A percentile compares a stretch with the other conserved stretches of the same genome.
Conservation (phyloP, 2,888 invertebrate genomes). For the Anarsia innoxiella region DNA sequence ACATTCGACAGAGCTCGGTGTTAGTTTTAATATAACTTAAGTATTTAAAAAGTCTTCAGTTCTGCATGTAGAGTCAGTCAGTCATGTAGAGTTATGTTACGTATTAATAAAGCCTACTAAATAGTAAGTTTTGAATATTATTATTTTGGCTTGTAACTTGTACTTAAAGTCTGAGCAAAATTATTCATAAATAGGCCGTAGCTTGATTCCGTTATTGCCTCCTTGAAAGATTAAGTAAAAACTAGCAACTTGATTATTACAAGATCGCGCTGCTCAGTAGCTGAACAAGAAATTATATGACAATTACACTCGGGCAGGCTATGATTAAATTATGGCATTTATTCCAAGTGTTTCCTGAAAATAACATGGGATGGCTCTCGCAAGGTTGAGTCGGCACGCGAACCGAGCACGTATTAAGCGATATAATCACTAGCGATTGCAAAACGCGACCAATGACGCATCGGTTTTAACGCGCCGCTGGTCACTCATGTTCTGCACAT, state of each 20-base stretch:
- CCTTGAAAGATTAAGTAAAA: slow-evolving; percentile 21
- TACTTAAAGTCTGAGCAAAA: no score
- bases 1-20: no score
- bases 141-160: no score
- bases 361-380: slow-evolving; percentile 70
- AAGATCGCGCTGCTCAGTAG: slow-evolving; percentile 50
- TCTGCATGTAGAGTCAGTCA: no score
- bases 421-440: slow-evolving; percentile 50
- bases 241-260: slow-evolving; percentile 36
- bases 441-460: slow-evolving; percentile 68
- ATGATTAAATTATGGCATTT: slow-evolving; percentile 74
- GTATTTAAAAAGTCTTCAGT: no score
- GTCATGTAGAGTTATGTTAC: no score
- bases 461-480: slow-evolving; percentile 61
- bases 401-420: slow-evolving; percentile 63
- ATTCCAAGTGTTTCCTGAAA: slow-evolving; percentile 71
- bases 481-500: slow-evolving; percentile 48
- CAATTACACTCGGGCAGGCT: slow-evolving; percentile 66
- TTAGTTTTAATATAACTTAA: no score
- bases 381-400: slow-evolving; percentile 68
- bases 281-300: slow-evolving; percentile 60
- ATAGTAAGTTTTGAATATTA: no score
- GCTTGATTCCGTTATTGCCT: no score
- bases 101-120: no score
- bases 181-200: no score